phyloP scores from a whole-genome alignment of 2,113 vertebrate species.

The Shinisaurus crocodilurus region DNA sequence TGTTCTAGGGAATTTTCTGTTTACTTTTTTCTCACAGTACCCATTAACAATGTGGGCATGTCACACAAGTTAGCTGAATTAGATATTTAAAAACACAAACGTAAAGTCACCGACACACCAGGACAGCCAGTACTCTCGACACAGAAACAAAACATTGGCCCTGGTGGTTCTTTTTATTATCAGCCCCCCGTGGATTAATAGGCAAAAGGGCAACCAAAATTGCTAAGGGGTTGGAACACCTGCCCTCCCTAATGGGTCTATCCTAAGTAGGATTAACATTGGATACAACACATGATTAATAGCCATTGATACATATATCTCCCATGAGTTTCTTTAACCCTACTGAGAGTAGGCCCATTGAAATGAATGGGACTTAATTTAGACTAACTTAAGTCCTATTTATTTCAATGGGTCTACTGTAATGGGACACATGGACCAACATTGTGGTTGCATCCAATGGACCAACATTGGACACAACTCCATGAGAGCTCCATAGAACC shows the following conservation, averaged over 20 bases:
- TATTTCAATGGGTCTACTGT: too few relatives aligned
- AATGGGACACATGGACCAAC: too few relatives aligned
- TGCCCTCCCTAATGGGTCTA: background rate
- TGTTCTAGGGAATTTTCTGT: slow-evolving; percentile 32
- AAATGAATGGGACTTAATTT: too few relatives aligned
- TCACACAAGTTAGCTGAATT: slow-evolving; percentile 5
- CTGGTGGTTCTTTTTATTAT: background rate
- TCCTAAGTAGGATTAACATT: too few relatives aligned
- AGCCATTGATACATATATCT: too few relatives aligned
- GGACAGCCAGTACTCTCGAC: background rate
- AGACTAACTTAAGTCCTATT: too few relatives aligned
- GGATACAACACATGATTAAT: too few relatives aligned
- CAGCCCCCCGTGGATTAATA: background rate
- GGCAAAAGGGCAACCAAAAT: background rate
- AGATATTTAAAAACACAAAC: slow-evolving; percentile 6
- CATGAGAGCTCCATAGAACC: background rate
- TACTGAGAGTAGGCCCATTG: too few relatives aligned
- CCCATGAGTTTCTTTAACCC: too few relatives aligned
- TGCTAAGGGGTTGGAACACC: too few relatives aligned
- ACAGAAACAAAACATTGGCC: background rate
- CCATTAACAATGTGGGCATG: slow-evolving; percentile 3
- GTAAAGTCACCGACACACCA: background rate
- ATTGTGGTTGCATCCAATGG: too few relatives aligned
- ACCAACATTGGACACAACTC: too few relatives aligned
- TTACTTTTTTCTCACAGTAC: slow-evolving; percentile 16